Evolutionary conservation across 2,113 vertebrate species (phyloP), one percentile per base, ranked within the genome.

Genomic region (Meles meles): DNA sequence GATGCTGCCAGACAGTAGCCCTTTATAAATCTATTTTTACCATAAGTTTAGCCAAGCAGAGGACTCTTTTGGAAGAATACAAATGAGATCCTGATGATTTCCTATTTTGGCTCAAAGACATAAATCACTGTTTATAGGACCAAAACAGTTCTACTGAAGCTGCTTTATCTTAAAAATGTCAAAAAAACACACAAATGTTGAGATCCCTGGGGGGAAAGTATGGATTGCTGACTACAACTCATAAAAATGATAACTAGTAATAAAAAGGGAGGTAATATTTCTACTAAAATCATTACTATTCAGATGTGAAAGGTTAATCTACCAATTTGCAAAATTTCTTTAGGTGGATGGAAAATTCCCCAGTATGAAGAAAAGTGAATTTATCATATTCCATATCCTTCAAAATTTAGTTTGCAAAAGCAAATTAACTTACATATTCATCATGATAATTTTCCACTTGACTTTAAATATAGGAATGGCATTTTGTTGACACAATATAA

Each of bases 201-300:
- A 20, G 44, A 81, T 72, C n/a, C 27, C 47, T 14, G 31, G 31
- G 9, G 9, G 7, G 63, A 84, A 59, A 87, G 9, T 76, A 27
- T 81, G 52, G 20, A 44, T 27, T 90, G 72, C 6, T 34, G 44
- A 87, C 18, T 81, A 47, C 2, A 80, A 17, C 17, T 39, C 44
- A 44, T 86, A 57, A 87, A 87, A 83, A 23, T 2, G 72, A 6
- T 72, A 85, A 47, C 55, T 27, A 55, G 31, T 57, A 27, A 65
- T 90, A 77, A 17, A 34, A 31, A 59, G 49, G 39, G 37, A 84
- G 72, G 37, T 55, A 94, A 44, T n/a, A 65, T 87, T 96, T 81
- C 55, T 59, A 96, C 65, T 91, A 55, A 91, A 57, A 87, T 96
- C 55, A 57, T 59, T 77, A 84, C 47, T 81, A 87, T 96, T 87